Percentiles rank a stretch among this genome's conserved stretches.
These are phyloP conservation scores for Chaitophorus viminalis DNA, from an alignment of 2,888 invertebrate species.

Conservation along the genomic window DNA sequence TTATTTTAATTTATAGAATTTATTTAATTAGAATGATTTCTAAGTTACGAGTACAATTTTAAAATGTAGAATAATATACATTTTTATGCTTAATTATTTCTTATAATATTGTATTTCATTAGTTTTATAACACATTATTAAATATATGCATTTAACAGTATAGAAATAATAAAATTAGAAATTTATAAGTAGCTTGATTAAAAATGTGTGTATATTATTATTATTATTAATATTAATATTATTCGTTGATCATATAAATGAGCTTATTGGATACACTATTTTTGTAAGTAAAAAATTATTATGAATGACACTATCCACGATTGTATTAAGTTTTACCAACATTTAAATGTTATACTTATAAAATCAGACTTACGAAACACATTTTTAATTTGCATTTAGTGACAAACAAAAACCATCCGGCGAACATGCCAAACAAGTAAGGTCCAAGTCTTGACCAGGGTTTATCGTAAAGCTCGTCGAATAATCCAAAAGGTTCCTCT, in stretches of 20 bases:
- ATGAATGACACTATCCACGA: not conserved
- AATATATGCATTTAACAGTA: too few species aligned
- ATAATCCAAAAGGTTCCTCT: slow-evolving; percentile 72
- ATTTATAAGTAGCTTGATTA: too few species aligned
- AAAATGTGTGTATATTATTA: too few species aligned
- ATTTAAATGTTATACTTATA: not conserved
- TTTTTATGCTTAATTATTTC: not conserved
- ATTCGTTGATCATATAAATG: not conserved
- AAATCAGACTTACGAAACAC: slow-evolving; percentile 71
- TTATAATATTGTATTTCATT: too few species aligned
- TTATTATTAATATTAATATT: not conserved
- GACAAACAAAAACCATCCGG: slow-evolving; percentile 85
- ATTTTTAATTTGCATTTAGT: slow-evolving; percentile 82
- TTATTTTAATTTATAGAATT: not conserved
- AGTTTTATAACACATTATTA: too few species aligned
- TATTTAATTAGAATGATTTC: not conserved
- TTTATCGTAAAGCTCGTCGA: slow-evolving; percentile 90
- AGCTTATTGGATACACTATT: not conserved
- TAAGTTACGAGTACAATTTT: not conserved
- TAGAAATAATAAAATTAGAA: too few species aligned
- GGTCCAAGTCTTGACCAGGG: slow-evolving; percentile 88
- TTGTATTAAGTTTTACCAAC: not conserved
- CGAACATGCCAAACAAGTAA: slow-evolving; percentile 84
- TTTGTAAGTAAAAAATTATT: not conserved
- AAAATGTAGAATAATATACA: not conserved